phyloP scores from a whole-genome alignment of 2,113 vertebrate species.

The Limanda limanda region DNA sequence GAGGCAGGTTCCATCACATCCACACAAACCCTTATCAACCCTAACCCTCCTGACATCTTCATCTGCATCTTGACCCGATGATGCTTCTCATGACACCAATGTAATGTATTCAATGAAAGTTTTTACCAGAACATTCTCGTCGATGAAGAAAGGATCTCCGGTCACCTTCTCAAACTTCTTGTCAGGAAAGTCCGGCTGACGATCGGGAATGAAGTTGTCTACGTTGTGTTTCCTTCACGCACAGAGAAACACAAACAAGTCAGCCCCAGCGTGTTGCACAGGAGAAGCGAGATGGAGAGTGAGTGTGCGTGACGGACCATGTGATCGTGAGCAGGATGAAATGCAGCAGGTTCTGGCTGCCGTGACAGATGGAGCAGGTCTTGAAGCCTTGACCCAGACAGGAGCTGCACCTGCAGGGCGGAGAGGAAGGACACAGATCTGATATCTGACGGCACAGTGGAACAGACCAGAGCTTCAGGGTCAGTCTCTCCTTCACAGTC shows the following conservation, averaged over 20 bases:
- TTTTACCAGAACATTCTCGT: conserved; percentile 83
- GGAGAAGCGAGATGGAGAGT: neutral
- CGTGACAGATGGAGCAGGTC: conserved; percentile 75
- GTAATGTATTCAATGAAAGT: neutral
- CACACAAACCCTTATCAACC: too few relatives aligned
- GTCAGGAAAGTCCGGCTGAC: conserved; percentile 79
- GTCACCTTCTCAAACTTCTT: conserved; percentile 84
- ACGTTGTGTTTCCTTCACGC: conserved; percentile 84
- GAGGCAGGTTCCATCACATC: too few relatives aligned
- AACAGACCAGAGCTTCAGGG: too few relatives aligned
- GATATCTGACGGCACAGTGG: too few relatives aligned
- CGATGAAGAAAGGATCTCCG: conserved; percentile 83
- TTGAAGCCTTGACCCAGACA: conserved; percentile 81
- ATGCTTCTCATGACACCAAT: neutral
- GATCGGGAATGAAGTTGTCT: conserved; percentile 84
- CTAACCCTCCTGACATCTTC: too few relatives aligned
- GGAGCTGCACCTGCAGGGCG: conserved; percentile 70
- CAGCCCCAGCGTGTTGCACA: neutral
- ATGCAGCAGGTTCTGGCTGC: conserved; percentile 81
- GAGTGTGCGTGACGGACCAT: conserved; percentile 65
- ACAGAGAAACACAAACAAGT: neutral
- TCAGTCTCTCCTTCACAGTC: too few relatives aligned
- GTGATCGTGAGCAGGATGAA: conserved; percentile 82
- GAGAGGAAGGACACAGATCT: neutral
- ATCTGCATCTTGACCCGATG: too few relatives aligned